Conservation (phyloP, 2,888 invertebrate species). For the Drosophila mercatorum region DNA sequence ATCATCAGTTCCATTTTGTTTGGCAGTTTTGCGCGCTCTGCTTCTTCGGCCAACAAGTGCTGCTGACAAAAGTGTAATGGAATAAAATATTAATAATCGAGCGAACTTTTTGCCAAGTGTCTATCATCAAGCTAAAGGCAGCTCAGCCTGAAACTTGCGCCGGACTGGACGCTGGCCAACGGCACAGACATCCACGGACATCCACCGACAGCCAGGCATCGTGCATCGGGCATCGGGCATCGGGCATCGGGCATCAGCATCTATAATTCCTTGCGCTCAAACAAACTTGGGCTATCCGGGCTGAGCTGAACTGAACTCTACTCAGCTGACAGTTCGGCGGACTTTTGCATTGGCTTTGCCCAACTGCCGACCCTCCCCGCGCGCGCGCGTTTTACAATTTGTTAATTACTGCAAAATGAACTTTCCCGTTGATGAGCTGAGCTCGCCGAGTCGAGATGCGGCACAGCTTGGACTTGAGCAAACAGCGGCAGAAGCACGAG, state of each 20-base stretch:
- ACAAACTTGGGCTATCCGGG: conserved; percentile 59
- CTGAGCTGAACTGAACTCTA: conserved; percentile 27
- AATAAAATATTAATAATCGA: conserved; percentile 76
- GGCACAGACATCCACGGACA: conserved; percentile 16
- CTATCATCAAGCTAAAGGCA: conserved; percentile 61
- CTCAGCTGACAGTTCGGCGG: conserved; percentile 52
- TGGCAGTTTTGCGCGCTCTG: conserved; percentile 37
- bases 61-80: conserved; percentile 74
- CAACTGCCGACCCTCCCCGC: conserved; percentile 1
- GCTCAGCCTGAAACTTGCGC: conserved; percentile 25
- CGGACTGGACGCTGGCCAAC: conserved; percentile 4
- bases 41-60: conserved; percentile 57
- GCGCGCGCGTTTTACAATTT: conserved; percentile 66
- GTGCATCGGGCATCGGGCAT: conserved; percentile 48
- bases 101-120: conserved; percentile 72
- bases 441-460: conserved; percentile 12
- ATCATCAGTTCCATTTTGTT: conserved; percentile 57
- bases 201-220: conserved; percentile 44
- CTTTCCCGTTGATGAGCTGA: conserved; percentile 51
- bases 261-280: conserved; percentile 70
- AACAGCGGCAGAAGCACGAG: conserved; percentile 53
- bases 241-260: conserved; percentile 50
- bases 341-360: conserved; percentile 29
- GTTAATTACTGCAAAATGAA: conserved; percentile 78
- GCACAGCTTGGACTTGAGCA: conserved; percentile 45